Conservation (phyloP, 2,797 vertebrate genomes). For the Prionace glauca region DNA sequence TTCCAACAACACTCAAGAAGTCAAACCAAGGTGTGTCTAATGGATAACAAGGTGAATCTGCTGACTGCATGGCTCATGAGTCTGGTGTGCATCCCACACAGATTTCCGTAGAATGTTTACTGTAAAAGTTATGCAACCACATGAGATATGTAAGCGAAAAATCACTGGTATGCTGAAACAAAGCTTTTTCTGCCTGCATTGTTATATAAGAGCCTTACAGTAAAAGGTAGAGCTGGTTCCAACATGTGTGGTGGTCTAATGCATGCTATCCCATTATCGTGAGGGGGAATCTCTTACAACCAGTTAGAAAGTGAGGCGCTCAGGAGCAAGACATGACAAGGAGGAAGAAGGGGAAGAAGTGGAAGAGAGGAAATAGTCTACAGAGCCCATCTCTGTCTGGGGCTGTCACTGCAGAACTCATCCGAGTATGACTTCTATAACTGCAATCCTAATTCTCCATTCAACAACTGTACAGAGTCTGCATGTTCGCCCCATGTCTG, state of each 20-base stretch:
- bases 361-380: not conserved
- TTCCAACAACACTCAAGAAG: too few relatives aligned
- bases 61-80: not conserved
- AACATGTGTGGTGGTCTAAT: not conserved
- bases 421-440: too few relatives aligned
- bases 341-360: not conserved
- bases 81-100: not conserved
- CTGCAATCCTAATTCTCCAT: too few relatives aligned
- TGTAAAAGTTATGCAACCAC: not conserved
- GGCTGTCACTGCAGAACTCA: not conserved
- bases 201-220: not conserved
- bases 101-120: not conserved
- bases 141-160: not conserved
- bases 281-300: not conserved
- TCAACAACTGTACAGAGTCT: too few relatives aligned
- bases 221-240: not conserved
- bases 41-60: not conserved
- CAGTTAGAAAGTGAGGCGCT: not conserved
- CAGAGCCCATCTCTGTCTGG: not conserved
- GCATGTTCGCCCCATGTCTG: too few relatives aligned
- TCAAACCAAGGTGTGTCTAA: not conserved
- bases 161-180: not conserved
- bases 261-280: not conserved
- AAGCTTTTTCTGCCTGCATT: not conserved
- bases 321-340: not conserved